A percentile compares a stretch with the other conserved stretches of the same genome.
Evolutionary conservation across 2,113 vertebrate species (phyloP).

Genomic region (Columba janthina): DNA sequence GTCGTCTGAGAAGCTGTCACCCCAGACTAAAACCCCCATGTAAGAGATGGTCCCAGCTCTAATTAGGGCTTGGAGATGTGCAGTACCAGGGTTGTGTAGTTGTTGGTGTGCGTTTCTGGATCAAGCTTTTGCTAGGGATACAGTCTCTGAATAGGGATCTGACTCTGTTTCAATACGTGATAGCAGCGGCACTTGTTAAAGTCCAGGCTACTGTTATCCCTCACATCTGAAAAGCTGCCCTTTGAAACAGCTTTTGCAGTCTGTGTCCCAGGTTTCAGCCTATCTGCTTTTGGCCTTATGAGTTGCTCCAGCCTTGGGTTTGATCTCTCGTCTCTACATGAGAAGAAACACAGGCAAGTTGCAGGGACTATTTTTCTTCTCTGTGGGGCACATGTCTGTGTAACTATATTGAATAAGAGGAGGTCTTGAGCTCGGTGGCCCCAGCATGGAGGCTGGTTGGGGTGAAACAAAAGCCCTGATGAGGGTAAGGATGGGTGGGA

Average conservation of each 20-base stretch:
- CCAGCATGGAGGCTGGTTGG: background rate
- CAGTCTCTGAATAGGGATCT: background rate
- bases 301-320: background rate
- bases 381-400: background rate
- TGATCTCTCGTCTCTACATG: background rate
- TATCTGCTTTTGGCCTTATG: background rate
- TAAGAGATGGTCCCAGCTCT: background rate
- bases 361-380: accelerated
- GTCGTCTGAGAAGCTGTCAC: too few species aligned
- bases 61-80: background rate
- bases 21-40: background rate
- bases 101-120: accelerated
- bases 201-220: background rate
- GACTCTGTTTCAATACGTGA: background rate
- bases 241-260: background rate
- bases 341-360: background rate
- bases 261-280: background rate
- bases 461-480: background rate
- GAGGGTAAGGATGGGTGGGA: background rate
- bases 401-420: background rate
- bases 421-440: background rate
- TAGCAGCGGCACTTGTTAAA: background rate
- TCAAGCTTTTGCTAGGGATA: background rate
- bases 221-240: background rate
- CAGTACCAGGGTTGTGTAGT: accelerated